Conservation (phyloP, 1,140 invertebrate species). For the Parapsyche elsis region DNA sequence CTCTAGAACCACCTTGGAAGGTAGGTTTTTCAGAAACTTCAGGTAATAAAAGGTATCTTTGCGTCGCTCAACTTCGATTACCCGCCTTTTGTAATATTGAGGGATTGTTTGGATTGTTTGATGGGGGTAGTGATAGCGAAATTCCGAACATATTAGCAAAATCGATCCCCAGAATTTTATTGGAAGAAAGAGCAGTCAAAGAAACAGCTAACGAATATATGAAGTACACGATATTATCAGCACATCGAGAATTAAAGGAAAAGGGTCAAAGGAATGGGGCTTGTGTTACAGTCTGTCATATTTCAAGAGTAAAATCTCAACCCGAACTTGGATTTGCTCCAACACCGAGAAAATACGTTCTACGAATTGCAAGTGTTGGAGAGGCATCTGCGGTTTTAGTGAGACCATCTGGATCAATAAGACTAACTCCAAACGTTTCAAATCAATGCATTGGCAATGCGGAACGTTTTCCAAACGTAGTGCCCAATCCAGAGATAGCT, state of each 20-base stretch:
- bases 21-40: slow-evolving; percentile 88
- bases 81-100: slow-evolving; percentile 82
- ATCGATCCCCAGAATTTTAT: slow-evolving; percentile 77
- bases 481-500: slow-evolving; percentile 80
- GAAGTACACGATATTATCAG: slow-evolving; percentile 83
- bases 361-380: slow-evolving; percentile 79
- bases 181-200: slow-evolving; percentile 83
- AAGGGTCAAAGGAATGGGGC: slow-evolving; percentile 77
- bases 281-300: slow-evolving; percentile 78
- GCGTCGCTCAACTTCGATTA: slow-evolving; percentile 80
- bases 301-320: slow-evolving; percentile 69
- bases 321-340: slow-evolving; percentile 66
- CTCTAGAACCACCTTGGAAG: slow-evolving; percentile 75
- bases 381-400: slow-evolving; percentile 78
- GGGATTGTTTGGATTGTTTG: slow-evolving; percentile 84
- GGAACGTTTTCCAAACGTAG: slow-evolving; percentile 71
- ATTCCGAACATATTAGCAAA: slow-evolving; percentile 76
- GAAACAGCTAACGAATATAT: slow-evolving; percentile 83
- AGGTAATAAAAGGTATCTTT: slow-evolving; percentile 76
- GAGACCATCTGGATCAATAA: slow-evolving; percentile 71
- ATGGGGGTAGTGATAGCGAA: slow-evolving; percentile 77
- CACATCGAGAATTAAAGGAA: slow-evolving; percentile 79
- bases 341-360: slow-evolving; percentile 68
- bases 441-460: slow-evolving; percentile 74
- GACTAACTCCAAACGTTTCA: slow-evolving; percentile 67